Base-by-base conservation (phyloP, 2,888 invertebrate genomes). In the Drosophila meridionalis region DNA sequence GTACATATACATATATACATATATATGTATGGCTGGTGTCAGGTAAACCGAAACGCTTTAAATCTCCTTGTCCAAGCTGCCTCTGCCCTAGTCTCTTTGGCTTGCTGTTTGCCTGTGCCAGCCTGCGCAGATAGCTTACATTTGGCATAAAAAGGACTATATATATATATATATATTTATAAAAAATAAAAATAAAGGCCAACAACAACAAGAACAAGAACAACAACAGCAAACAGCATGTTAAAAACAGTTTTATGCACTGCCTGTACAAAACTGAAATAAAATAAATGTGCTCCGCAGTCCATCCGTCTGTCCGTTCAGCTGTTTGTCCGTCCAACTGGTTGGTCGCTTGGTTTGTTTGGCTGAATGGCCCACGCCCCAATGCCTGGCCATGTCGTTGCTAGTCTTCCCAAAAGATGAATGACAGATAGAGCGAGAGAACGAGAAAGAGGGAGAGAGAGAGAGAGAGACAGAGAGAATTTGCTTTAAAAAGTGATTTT, bases 231-330 rank as follows among this genome's bases (percentile, higher is more conserved):
- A 74, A 73, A 76, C 71, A 71, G 72, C 84, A 79, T 87, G 89
- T 84, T 89, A 74, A 89, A 88, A 84, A 83, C 79, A 69, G 85
- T 87, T 85, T 89, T 89, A 86, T 86, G 76, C 87, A 87, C 87
- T 87, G 80, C 71, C 85, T 76, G 78, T 75, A 78, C 76, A 74
- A 76, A 80, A 75, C 53, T 76, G 89, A 81, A 89, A 87, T 89
- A 89, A 86, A 86, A 86, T 86, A 86, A 86, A 86, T 87, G 84
- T 76, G 53, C 69, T 71, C 67, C 32, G 20, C 20, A 20, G 20
- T 20, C 69, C 56, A 60, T 30, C 67, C 53, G 71, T 56, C 58
- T 50, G 65, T 57, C 52, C 63, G 63, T 48, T 58, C 59, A 55
- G 4, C 42, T 45, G 52, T 26, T 28, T 63, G 50, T 56, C 36